Percentiles rank a stretch among this genome's conserved stretches.
phyloP scores from a whole-genome alignment of 2,888 invertebrate species.

The Flexamia atlantica region DNA sequence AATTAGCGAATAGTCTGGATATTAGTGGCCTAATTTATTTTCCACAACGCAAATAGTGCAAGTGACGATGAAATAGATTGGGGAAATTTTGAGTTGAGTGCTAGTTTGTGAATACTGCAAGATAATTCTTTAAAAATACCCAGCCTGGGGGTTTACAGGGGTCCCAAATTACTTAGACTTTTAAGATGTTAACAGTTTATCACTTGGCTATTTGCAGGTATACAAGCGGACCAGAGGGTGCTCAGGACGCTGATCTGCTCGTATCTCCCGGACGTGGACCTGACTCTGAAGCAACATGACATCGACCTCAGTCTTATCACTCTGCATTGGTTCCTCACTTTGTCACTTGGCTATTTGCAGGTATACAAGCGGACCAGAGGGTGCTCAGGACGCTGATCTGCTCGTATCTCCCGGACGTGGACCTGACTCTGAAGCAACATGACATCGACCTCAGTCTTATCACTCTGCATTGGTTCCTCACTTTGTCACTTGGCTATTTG shows the following conservation, averaged over 20 bases:
- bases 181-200: too few relatives aligned
- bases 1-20: too few relatives aligned
- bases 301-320: conserved; percentile 97
- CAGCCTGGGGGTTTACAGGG: too few relatives aligned
- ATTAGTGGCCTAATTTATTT: too few relatives aligned
- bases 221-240: conserved; percentile 98
- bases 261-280: conserved; percentile 93
- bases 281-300: conserved; percentile 95
- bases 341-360: conserved; percentile 74
- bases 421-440: conserved; percentile 94
- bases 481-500: conserved; percentile 81
- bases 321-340: conserved; percentile 98
- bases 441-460: conserved; percentile 97
- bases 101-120: too few relatives aligned
- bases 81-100: too few relatives aligned
- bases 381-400: conserved; percentile 95
- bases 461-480: conserved; percentile 98
- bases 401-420: conserved; percentile 92
- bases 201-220: conserved; percentile 78
- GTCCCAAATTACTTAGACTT: too few relatives aligned
- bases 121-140: too few relatives aligned
- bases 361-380: conserved; percentile 96
- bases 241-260: conserved; percentile 93
- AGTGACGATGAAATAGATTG: too few relatives aligned
- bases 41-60: too few relatives aligned